These are phyloP conservation scores for Parnassius smintheus DNA, from an alignment of 2,888 invertebrate species.

Conservation along the genomic window DNA sequence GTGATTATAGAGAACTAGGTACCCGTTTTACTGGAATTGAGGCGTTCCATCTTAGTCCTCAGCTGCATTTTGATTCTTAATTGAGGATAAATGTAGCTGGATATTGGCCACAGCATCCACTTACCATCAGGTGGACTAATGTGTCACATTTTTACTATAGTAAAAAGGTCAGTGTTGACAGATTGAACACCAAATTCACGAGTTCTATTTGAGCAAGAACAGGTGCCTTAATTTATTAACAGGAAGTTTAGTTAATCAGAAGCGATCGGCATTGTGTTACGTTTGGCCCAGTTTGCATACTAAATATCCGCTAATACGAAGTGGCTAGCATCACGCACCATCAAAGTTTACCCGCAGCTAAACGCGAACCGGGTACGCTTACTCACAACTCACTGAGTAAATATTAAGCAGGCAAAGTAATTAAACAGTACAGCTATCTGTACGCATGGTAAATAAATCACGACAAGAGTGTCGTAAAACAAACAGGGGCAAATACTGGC, in stretches of 20 bases:
- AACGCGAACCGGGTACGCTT: conserved; percentile 6
- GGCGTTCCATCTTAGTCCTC: too few species aligned
- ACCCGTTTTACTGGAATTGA: too few species aligned
- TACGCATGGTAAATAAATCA: conserved; percentile 58
- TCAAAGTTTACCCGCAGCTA: not conserved
- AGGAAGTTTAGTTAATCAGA: conserved; percentile 23
- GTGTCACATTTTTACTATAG: too few species aligned
- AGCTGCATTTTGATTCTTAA: too few species aligned
- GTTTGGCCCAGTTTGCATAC: conserved; percentile 9
- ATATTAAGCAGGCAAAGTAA: conserved; percentile 58
- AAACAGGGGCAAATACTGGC: conserved; percentile 48
- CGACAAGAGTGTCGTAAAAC: conserved; percentile 49
- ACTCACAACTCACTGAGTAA: conserved; percentile 35
- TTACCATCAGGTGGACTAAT: too few species aligned
- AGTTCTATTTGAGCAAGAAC: not conserved
- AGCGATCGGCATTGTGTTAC: conserved; percentile 20
- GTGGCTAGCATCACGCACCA: conserved; percentile 12
- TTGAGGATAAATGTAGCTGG: too few species aligned
- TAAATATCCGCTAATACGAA: conserved; percentile 12
- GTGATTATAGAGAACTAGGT: too few species aligned
- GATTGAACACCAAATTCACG: too few species aligned
- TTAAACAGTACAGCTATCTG: conserved; percentile 61
- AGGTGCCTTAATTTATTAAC: conserved; percentile 10
- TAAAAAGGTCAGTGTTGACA: too few species aligned
- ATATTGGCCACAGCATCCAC: too few species aligned